Evolutionary conservation across 2,113 vertebrate species (phyloP).

Genomic region (Zapus hudsonius): DNA sequence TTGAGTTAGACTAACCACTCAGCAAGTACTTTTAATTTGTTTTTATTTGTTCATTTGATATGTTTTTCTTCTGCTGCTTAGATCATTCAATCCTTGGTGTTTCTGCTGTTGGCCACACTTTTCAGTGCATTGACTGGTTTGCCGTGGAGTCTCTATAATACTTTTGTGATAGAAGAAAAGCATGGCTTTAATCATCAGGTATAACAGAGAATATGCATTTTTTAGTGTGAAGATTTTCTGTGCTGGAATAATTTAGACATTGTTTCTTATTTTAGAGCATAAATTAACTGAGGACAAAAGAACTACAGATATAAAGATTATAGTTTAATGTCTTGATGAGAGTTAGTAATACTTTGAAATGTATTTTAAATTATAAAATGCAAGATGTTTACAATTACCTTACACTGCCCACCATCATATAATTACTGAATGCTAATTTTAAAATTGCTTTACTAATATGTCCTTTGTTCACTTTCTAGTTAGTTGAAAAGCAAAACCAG

Average conservation of each 20-base stretch:
- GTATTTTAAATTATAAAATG: conserved; percentile 59
- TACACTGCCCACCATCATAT: neutral
- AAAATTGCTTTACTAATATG: conserved; percentile 23
- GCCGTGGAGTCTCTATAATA: conserved; percentile 98
- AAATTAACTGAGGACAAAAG: conserved; percentile 38
- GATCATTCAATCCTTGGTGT: conserved; percentile 95
- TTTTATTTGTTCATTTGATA: conserved; percentile 37
- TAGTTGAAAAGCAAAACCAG: conserved; percentile 53
- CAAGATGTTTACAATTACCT: conserved; percentile 4
- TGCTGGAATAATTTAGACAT: neutral
- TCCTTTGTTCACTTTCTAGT: neutral
- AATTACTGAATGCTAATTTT: conserved; percentile 44
- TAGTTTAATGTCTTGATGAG: conserved; percentile 52
- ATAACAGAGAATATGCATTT: conserved; percentile 47
- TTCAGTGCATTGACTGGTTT: conserved; percentile 97
- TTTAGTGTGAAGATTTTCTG: neutral
- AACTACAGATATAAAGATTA: conserved; percentile 20
- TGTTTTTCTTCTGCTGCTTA: conserved; percentile 68
- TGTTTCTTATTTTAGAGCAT: conserved; percentile 40
- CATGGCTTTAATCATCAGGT: conserved; percentile 99
- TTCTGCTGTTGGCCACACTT: conserved; percentile 94
- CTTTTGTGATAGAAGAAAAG: conserved; percentile 98
- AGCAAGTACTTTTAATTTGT: conserved; percentile 4
- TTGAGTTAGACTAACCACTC: conserved; percentile 6
- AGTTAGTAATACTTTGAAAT: conserved; percentile 34